Conservation (phyloP, 2,888 invertebrate species). For the Phytoseiulus persimilis region DNA sequence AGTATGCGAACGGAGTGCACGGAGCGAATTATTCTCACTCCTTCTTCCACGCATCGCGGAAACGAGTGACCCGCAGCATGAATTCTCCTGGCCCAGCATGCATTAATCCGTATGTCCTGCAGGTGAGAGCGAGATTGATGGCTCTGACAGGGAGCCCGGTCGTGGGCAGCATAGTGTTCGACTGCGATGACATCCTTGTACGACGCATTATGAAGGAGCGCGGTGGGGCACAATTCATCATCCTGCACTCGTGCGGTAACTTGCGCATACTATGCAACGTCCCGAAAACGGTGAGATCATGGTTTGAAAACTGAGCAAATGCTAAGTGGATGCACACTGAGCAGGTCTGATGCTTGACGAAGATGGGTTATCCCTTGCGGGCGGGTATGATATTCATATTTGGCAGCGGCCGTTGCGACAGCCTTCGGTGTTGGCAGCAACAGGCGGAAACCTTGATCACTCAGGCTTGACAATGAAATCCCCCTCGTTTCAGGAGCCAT, state of each 20-base stretch:
- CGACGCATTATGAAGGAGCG: neutral
- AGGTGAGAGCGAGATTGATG: neutral
- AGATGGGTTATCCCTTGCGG: too few species aligned
- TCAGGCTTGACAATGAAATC: neutral
- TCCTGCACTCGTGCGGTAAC: constrained; percentile 7
- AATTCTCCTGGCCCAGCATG: too few species aligned
- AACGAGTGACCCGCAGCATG: too few species aligned
- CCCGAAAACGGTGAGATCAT: neutral
- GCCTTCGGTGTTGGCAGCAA: too few species aligned
- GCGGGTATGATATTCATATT: too few species aligned
- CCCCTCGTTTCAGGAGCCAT: neutral
- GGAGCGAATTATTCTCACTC: too few species aligned
- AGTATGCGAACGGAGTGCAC: too few species aligned
- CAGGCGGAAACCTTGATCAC: too few species aligned
- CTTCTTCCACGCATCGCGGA: too few species aligned
- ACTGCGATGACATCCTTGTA: neutral
- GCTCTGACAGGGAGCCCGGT: neutral
- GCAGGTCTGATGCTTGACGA: too few species aligned
- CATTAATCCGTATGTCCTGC: neutral
- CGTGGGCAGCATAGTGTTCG: constrained; percentile 10
- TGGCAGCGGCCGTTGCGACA: too few species aligned
- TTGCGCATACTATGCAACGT: neutral
- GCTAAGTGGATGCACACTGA: too few species aligned
- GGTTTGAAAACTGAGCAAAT: neutral
- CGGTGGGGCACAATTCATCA: neutral